phyloP scores from a whole-genome alignment of 1,140 invertebrate genomes.

The Musca domestica region DNA sequence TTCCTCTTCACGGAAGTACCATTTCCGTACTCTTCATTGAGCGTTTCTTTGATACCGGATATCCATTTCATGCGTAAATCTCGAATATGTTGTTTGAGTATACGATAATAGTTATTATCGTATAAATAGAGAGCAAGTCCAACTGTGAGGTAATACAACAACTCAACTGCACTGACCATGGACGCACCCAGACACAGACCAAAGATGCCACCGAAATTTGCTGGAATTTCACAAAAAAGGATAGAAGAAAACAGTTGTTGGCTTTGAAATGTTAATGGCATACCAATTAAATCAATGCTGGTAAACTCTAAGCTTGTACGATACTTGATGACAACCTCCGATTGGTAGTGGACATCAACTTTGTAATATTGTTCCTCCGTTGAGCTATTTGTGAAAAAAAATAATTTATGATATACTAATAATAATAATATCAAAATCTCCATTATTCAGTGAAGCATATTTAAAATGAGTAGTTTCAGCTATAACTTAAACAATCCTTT shows the following conservation, averaged over 20 bases:
- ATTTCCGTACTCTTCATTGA: neutral
- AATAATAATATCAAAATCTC: no score
- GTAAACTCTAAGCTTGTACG: conserved; percentile 43
- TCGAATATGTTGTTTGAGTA: conserved; percentile 24
- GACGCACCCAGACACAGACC: conserved; percentile 53
- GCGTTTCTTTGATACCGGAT: neutral
- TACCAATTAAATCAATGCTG: conserved; percentile 43
- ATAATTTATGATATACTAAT: no score
- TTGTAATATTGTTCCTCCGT: neutral
- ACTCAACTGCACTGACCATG: conserved; percentile 49
- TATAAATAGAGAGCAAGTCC: conserved; percentile 41
- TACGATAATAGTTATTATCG: conserved; percentile 37
- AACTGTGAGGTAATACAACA: conserved; percentile 52
- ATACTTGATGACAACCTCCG: conserved; percentile 39
- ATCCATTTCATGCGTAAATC: conserved; percentile 6
- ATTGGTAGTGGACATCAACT: conserved; percentile 47
- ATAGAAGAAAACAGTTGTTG: neutral
- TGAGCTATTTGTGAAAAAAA: no score
- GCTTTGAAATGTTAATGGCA: neutral
- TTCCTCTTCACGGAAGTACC: neutral
- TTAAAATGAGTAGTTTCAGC: no score
- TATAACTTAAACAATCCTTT: no score
- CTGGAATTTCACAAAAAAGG: conserved; percentile 24
- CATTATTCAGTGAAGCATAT: no score
- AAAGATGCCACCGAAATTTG: conserved; percentile 52